Evolutionary conservation across 2,888 invertebrate genomes (phyloP).

Genomic region (Epinotia demarniana): DNA sequence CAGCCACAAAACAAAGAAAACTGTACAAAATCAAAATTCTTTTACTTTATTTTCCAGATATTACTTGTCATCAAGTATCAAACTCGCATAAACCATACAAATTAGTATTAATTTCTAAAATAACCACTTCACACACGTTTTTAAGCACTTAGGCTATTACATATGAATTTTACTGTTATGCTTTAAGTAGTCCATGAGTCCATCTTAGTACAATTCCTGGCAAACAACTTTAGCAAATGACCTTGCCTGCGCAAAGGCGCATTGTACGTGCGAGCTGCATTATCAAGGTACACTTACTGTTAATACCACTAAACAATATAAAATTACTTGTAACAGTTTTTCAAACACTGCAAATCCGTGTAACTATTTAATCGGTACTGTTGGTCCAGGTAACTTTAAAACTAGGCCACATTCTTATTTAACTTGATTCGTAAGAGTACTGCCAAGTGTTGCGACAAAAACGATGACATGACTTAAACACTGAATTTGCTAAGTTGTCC

Average conservation of each 20-base stretch:
- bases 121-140: too few species aligned
- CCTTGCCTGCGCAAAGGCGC: too few species aligned
- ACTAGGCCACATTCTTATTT: neutral
- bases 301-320: conserved; percentile 36
- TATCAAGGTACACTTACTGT: conserved; percentile 29
- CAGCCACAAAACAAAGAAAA: too few species aligned
- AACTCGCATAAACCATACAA: neutral
- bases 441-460: neutral
- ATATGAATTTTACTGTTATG: neutral
- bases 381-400: neutral
- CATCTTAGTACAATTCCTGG: conserved; percentile 10
- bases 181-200: neutral
- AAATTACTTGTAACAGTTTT: conserved; percentile 34
- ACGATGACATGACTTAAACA: too few species aligned
- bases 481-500: neutral
- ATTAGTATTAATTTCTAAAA: neutral
- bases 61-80: neutral
- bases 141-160: neutral
- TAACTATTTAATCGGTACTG: conserved; percentile 24
- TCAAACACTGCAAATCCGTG: conserved; percentile 30
- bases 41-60: conserved; percentile 6
- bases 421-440: neutral
- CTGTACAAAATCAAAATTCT: neutral
- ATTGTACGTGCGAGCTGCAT: neutral
- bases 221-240: too few species aligned